These are phyloP conservation scores for Hermetia illucens DNA, from an alignment of 1,140 invertebrate species.

Conservation along the genomic window DNA sequence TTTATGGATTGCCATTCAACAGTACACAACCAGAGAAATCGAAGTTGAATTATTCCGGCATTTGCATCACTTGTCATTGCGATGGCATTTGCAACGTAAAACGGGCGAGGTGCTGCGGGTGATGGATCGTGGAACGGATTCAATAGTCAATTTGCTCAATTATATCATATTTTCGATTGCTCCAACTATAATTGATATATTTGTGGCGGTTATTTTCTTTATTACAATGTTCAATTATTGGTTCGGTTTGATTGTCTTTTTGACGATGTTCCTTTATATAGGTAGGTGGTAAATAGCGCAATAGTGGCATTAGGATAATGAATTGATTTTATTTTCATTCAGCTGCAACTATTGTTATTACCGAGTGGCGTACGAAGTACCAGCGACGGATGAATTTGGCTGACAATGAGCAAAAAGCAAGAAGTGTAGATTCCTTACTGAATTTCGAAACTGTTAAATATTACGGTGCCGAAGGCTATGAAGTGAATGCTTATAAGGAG, in stretches of 20 bases:
- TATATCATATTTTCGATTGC: conserved; percentile 78
- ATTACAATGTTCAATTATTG: conserved; percentile 74
- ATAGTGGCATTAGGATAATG: neutral
- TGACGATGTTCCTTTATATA: conserved; percentile 85
- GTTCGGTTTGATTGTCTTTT: conserved; percentile 88
- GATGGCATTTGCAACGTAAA: conserved; percentile 86
- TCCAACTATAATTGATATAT: conserved; percentile 84
- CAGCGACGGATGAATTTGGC: conserved; percentile 83
- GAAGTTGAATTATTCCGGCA: conserved; percentile 75
- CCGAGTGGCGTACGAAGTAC: conserved; percentile 93
- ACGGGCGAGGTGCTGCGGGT: conserved; percentile 89
- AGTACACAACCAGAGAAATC: conserved; percentile 85
- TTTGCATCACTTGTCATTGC: conserved; percentile 69
- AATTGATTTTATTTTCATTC: conserved; percentile 11
- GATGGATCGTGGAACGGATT: conserved; percentile 91
- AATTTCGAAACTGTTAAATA: conserved; percentile 99
- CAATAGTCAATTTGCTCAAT: conserved; percentile 82
- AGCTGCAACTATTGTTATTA: conserved; percentile 75
- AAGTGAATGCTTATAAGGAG: conserved; percentile 68
- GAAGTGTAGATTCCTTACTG: conserved; percentile 88
- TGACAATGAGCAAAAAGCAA: conserved; percentile 81
- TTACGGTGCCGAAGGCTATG: conserved; percentile 85
- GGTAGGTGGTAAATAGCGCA: conserved; percentile 42
- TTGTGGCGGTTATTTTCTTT: conserved; percentile 87
- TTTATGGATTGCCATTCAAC: conserved; percentile 89